Conservation (phyloP, 1,140 invertebrate genomes). For the Scaptomyza montana region DNA sequence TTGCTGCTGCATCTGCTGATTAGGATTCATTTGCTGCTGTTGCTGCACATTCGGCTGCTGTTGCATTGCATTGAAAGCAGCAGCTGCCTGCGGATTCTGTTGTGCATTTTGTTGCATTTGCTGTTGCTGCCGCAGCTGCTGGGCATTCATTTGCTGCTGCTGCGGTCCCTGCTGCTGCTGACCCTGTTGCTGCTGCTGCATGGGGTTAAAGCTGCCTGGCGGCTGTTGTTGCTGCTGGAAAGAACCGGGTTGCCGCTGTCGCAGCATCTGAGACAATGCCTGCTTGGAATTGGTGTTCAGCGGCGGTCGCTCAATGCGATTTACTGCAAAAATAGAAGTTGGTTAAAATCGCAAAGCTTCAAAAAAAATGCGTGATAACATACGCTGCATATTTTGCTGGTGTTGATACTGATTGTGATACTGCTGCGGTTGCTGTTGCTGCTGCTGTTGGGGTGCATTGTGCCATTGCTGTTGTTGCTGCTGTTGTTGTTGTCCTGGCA, state of each 20-base stretch:
- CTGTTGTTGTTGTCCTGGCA: constrained; percentile 57
- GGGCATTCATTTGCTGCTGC: constrained; percentile 53
- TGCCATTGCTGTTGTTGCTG: constrained; percentile 70
- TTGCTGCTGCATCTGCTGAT: constrained; percentile 82
- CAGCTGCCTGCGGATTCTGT: constrained; percentile 63
- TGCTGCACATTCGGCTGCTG: constrained; percentile 71
- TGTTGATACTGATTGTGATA: constrained; percentile 76
- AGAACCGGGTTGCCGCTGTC: constrained; percentile 86
- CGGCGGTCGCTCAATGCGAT: constrained; percentile 88
- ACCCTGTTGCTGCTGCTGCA: constrained; percentile 83
- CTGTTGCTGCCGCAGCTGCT: constrained; percentile 57
- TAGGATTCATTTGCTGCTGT: constrained; percentile 74
- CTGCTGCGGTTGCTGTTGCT: constrained; percentile 65
- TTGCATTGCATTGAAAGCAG: constrained; percentile 84
- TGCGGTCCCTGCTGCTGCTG: constrained; percentile 66
- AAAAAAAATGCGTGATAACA: neutral
- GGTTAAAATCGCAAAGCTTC: neutral
- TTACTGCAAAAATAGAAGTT: constrained; percentile 83
- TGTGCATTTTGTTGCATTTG: constrained; percentile 52
- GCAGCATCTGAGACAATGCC: constrained; percentile 93
- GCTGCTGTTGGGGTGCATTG: constrained; percentile 66
- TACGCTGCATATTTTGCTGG: constrained; percentile 74
- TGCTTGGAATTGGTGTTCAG: constrained; percentile 90
- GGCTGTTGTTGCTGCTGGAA: constrained; percentile 83
- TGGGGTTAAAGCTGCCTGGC: constrained; percentile 84